A percentile compares a stretch with the other conserved stretches of the same genome.
Conservation (phyloP, 2,888 invertebrate genomes). For the Pinctada fucata region DNA sequence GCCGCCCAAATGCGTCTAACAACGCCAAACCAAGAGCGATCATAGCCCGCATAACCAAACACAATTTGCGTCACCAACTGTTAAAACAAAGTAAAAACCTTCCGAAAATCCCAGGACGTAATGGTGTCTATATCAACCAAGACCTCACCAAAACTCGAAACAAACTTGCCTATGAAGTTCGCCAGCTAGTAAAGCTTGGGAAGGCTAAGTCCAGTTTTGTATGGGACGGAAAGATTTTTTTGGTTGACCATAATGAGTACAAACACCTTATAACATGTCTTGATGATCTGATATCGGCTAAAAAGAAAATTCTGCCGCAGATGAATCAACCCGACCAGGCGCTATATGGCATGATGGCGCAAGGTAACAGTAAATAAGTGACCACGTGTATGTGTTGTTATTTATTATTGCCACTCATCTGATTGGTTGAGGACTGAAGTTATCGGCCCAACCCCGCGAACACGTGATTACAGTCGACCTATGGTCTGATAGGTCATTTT, state of each 20-base stretch:
- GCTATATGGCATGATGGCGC: too few species aligned
- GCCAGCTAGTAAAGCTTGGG: background rate
- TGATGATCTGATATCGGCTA: background rate
- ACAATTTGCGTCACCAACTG: background rate
- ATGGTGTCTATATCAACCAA: background rate
- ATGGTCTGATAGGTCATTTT: too few species aligned
- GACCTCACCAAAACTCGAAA: conserved; percentile 4
- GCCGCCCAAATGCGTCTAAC: background rate
- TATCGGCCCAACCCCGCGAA: too few species aligned
- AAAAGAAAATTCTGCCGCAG: too few species aligned
- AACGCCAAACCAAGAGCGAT: background rate
- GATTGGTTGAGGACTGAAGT: too few species aligned
- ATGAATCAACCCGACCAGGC: too few species aligned
- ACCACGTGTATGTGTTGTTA: too few species aligned
- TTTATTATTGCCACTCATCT: too few species aligned
- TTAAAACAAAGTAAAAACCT: background rate
- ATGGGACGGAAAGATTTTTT: background rate
- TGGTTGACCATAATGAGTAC: background rate
- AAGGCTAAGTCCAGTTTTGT: background rate
- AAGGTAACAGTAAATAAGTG: too few species aligned
- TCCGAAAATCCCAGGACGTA: background rate
- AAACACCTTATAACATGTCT: too few species aligned
- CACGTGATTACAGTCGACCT: too few species aligned
- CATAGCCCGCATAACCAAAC: background rate
- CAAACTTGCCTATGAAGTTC: background rate